phyloP scores from a whole-genome alignment of 2,113 vertebrate species.

The Varanus salvator region DNA sequence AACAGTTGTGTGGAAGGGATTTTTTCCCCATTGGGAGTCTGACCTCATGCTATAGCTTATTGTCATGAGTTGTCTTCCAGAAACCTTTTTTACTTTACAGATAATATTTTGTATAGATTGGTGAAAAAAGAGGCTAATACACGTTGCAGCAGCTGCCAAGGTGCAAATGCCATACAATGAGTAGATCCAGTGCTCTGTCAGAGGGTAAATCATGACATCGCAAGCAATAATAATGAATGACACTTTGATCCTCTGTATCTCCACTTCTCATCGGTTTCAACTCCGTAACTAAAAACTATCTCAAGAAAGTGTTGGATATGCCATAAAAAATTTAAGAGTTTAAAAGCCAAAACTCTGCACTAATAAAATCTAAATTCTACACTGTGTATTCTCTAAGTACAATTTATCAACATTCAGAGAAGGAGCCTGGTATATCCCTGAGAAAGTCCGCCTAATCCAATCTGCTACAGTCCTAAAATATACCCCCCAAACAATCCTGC shows the following conservation, averaged over 20 bases:
- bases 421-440: not conserved
- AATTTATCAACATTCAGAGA: not conserved
- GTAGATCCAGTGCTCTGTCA: not conserved
- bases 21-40: not conserved
- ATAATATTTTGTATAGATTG: not conserved
- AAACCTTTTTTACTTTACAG: not conserved
- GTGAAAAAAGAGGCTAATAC: not conserved
- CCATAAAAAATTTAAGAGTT: not conserved
- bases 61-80: not conserved
- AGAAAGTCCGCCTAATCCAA: not conserved
- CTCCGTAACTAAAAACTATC: not conserved
- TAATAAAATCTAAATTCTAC: not conserved
- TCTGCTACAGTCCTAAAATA: not conserved
- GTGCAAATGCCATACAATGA: not conserved
- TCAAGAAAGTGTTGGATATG: not conserved
- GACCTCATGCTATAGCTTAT: not conserved
- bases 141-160: not conserved
- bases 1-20: too few relatives aligned
- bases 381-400: not conserved
- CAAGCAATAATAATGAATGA: not conserved
- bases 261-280: not conserved
- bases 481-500: not conserved
- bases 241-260: not conserved
- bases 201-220: not conserved
- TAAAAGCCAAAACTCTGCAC: not conserved